phyloP scores from a whole-genome alignment of 2,113 vertebrate species.

The Mesitornis unicolor region DNA sequence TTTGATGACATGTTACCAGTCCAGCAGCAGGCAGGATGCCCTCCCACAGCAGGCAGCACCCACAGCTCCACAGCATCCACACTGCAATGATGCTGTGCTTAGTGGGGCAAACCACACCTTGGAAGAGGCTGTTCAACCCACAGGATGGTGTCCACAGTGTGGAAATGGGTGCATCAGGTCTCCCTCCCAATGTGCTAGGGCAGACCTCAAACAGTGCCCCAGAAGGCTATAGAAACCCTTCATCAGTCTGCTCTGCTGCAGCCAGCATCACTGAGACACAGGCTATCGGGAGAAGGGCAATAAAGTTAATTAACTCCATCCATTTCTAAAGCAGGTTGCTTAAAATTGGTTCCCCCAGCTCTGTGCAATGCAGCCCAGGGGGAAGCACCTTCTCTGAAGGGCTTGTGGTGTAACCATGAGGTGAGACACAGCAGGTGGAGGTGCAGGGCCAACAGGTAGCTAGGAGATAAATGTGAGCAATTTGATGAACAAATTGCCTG shows the following conservation, averaged over 20 bases:
- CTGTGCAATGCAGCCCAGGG: not conserved
- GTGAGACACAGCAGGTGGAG: fast-evolving
- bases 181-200: fast-evolving
- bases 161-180: not conserved
- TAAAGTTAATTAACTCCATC: not conserved
- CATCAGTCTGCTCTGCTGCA: not conserved
- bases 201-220: not conserved
- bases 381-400: not conserved
- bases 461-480: not conserved
- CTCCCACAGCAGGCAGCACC: not conserved
- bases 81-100: fast-evolving
- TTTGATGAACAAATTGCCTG: not conserved
- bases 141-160: fast-evolving
- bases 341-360: not conserved
- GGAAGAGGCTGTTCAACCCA: not conserved
- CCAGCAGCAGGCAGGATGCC: not conserved
- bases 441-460: not conserved
- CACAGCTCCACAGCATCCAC: not conserved
- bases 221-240: not conserved
- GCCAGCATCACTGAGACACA: not conserved
- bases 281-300: not conserved
- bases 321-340: fast-evolving
- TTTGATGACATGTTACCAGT: not conserved
- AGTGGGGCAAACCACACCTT: not conserved
- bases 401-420: not conserved